Percentiles rank a stretch among this genome's conserved stretches.
Conservation (phyloP, 2,113 vertebrate species). For the Haemorhous mexicanus region DNA sequence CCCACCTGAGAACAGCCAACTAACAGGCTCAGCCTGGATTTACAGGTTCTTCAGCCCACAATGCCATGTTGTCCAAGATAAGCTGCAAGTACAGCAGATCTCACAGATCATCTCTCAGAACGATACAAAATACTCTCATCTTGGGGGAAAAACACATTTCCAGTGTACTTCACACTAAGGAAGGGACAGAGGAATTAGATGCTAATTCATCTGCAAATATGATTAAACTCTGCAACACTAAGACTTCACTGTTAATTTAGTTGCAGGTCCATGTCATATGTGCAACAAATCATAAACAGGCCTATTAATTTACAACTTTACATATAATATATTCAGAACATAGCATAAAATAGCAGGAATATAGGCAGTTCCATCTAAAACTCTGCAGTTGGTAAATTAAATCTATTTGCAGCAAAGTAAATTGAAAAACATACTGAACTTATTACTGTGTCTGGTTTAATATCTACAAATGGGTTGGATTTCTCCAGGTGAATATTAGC, state of each 20-base stretch:
- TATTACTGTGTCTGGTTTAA: conserved; percentile 57
- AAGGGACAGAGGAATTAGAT: neutral
- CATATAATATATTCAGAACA: neutral
- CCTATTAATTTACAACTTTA: conserved; percentile 46
- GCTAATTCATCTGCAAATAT: conserved; percentile 58
- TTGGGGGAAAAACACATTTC: neutral
- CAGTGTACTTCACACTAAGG: neutral
- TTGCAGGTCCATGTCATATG: neutral
- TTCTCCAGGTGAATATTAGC: conserved; percentile 63
- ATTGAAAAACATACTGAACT: conserved; percentile 62
- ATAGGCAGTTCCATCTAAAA: conserved; percentile 44
- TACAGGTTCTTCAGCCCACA: neutral
- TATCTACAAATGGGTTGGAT: conserved; percentile 58
- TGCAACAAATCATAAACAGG: conserved; percentile 43
- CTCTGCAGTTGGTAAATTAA: conserved; percentile 70
- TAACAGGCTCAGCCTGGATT: neutral
- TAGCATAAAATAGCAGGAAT: conserved; percentile 13
- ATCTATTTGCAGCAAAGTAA: conserved; percentile 62
- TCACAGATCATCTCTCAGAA: neutral
- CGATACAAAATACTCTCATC: neutral
- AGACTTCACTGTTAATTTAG: conserved; percentile 52
- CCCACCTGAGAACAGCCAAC: neutral
- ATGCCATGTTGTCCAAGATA: rapidly evolving
- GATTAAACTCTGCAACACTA: conserved; percentile 49
- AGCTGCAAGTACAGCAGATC: neutral